Evolutionary conservation across 1,140 invertebrate species (phyloP).

Genomic region (Caerostris extrusa): DNA sequence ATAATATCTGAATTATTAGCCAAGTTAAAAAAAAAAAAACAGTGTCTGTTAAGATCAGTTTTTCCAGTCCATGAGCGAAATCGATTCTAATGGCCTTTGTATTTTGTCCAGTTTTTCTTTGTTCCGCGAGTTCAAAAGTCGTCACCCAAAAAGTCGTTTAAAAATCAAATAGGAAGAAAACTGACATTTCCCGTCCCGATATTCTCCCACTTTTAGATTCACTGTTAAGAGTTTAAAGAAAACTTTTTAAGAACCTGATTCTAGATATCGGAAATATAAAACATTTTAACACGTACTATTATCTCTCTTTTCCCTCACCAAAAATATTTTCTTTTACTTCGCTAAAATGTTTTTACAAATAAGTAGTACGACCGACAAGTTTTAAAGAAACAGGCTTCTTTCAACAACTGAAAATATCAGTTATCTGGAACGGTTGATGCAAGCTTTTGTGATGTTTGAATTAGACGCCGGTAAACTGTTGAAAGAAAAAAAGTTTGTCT

Average conservation of each 20-base stretch:
- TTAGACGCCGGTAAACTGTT: not conserved
- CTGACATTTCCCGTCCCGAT: not conserved
- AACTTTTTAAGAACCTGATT: constrained; percentile 41
- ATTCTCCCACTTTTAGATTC: not conserved
- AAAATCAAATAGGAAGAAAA: constrained; percentile 26
- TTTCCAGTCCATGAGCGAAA: not conserved
- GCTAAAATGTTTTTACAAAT: constrained; percentile 39
- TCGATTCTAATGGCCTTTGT: not conserved
- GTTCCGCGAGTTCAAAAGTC: not conserved
- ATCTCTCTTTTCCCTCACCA: constrained; percentile 5
- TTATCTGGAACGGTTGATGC: not conserved
- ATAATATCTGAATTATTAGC: no score
- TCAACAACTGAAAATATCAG: constrained; percentile 5
- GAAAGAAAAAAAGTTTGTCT: not conserved
- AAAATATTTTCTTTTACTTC: not conserved
- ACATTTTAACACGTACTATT: constrained; percentile 48
- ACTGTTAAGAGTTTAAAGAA: not conserved
- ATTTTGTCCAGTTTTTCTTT: not conserved
- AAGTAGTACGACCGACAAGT: not conserved
- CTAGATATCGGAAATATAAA: constrained; percentile 65
- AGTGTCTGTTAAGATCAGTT: no score
- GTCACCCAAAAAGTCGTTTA: not conserved
- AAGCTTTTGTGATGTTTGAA: not conserved
- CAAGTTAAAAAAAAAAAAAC: no score
- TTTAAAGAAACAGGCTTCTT: constrained; percentile 35